Conservation (phyloP, 1,140 invertebrate species). For the Hydropsyche tenuis region DNA sequence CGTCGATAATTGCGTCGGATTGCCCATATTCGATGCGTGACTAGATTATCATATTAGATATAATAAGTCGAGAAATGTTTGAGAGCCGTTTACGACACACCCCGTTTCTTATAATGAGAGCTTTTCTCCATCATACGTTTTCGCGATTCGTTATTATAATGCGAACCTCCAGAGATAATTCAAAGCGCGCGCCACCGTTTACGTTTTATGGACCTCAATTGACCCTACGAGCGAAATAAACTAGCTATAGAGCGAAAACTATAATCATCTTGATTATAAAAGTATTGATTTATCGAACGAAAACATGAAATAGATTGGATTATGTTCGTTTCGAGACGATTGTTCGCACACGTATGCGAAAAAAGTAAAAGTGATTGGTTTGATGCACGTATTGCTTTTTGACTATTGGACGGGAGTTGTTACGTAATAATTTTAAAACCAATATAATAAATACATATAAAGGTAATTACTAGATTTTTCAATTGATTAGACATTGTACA, state of each 20-base stretch:
- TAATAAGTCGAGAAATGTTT: neutral
- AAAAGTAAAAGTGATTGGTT: constrained; percentile 30
- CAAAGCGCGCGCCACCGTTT: constrained; percentile 13
- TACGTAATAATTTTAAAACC: too few species aligned
- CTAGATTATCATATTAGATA: neutral
- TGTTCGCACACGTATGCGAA: neutral
- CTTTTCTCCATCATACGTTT: constrained; percentile 4
- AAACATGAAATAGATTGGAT: too few species aligned
- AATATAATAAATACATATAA: too few species aligned
- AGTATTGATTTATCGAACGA: too few species aligned
- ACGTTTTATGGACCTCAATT: constrained; percentile 14
- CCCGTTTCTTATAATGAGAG: neutral
- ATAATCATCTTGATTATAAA: too few species aligned
- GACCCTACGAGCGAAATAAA: constrained; percentile 16
- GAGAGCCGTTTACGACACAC: neutral
- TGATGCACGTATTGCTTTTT: too few species aligned
- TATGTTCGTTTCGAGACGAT: too few species aligned
- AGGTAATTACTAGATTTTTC: too few species aligned
- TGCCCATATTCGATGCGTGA: neutral
- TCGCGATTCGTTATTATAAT: neutral
- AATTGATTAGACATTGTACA: too few species aligned
- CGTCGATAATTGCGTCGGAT: neutral
- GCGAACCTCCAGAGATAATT: constrained; percentile 9
- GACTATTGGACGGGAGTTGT: too few species aligned
- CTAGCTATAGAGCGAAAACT: neutral